A percentile compares a stretch with the other conserved stretches of the same genome.
phyloP scores from a whole-genome alignment of 2,888 invertebrate species.

The Punctoribates punctum region DNA sequence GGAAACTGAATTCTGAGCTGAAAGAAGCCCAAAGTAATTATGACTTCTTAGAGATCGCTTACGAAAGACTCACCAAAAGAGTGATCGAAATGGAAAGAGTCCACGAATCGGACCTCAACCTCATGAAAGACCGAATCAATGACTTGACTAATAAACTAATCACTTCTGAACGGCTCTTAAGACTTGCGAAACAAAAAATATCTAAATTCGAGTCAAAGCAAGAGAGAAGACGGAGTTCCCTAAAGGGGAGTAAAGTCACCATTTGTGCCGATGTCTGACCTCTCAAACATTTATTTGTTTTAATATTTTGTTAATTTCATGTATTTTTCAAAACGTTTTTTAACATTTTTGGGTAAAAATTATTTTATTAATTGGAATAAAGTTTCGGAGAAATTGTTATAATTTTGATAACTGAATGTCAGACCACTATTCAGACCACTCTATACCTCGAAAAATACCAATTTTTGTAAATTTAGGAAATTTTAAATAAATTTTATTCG shows the following conservation, averaged over 20 bases:
- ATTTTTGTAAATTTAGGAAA: background rate
- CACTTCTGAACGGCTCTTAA: slow-evolving; percentile 70
- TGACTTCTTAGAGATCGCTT: slow-evolving; percentile 49
- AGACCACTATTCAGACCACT: too few species aligned
- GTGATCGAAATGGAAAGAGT: slow-evolving; percentile 62
- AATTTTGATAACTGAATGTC: background rate
- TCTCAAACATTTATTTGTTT: too few species aligned
- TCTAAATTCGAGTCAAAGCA: slow-evolving; percentile 72
- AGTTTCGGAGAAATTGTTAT: background rate
- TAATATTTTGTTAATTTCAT: too few species aligned
- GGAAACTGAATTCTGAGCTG: slow-evolving; percentile 46
- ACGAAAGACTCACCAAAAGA: slow-evolving; percentile 50
- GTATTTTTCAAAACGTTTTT: too few species aligned
- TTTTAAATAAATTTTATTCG: background rate
- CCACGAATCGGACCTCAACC: slow-evolving; percentile 63
- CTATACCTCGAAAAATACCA: too few species aligned
- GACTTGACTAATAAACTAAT: slow-evolving; percentile 76
- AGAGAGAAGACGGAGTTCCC: slow-evolving; percentile 65
- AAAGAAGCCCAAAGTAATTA: slow-evolving; percentile 47
- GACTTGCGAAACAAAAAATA: slow-evolving; percentile 72
- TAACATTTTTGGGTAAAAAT: too few species aligned
- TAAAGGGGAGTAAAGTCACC: slow-evolving; percentile 64
- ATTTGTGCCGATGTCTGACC: slow-evolving; percentile 4
- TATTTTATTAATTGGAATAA: background rate
- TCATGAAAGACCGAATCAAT: slow-evolving; percentile 77